These are phyloP conservation scores for Zelostemma sp. DNA, from an alignment of 1,140 invertebrate species.

Conservation along the genomic window DNA sequence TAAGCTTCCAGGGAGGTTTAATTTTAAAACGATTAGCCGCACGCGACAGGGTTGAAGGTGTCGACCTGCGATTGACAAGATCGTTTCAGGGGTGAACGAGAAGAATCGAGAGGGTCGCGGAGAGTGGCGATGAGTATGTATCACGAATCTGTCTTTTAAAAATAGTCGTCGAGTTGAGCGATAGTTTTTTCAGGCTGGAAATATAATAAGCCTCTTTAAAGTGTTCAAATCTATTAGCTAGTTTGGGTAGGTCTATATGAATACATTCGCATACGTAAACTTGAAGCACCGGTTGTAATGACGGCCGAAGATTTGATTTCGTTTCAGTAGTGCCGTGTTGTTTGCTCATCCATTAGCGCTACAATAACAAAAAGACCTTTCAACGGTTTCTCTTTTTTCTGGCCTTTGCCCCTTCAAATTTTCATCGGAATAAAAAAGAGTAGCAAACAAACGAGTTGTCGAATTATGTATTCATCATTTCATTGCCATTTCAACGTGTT, in stretches of 20 bases:
- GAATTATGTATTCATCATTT: neutral
- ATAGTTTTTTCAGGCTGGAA: neutral
- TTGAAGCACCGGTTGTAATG: conserved; percentile 22
- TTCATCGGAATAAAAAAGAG: too few species aligned
- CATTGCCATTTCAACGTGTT: neutral
- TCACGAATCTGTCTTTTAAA: conserved; percentile 50
- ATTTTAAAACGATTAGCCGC: conserved; percentile 69
- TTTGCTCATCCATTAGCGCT: conserved; percentile 54
- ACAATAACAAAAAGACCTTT: conserved; percentile 46
- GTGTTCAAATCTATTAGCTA: neutral
- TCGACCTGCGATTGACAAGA: conserved; percentile 68
- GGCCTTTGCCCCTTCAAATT: too few species aligned
- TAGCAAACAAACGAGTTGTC: too few species aligned
- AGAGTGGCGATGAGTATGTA: conserved; percentile 46
- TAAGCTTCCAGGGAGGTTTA: conserved; percentile 51
- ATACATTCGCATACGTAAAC: conserved; percentile 13
- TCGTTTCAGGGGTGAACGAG: conserved; percentile 51
- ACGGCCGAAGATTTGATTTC: conserved; percentile 10
- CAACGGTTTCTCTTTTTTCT: too few species aligned
- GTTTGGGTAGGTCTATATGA: neutral
- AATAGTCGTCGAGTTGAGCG: neutral
- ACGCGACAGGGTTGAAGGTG: conserved; percentile 67
- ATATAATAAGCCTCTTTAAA: neutral
- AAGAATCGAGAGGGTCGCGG: conserved; percentile 42
- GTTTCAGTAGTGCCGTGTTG: conserved; percentile 40